phyloP scores from a whole-genome alignment of 2,888 invertebrate species.

The Dilophus febrilis region DNA sequence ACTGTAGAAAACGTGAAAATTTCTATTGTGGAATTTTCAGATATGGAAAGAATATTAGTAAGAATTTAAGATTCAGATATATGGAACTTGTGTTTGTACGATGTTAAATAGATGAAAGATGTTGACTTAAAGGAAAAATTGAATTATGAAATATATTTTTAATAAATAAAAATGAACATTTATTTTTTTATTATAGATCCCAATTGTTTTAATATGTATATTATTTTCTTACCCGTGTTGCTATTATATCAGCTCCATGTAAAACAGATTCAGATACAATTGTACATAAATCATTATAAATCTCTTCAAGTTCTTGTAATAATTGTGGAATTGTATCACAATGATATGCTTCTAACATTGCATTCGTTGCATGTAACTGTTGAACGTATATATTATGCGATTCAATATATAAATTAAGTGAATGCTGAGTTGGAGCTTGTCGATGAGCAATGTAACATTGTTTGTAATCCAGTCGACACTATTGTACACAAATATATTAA shows the following conservation, averaged over 20 bases:
- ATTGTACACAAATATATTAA: constrained; percentile 24
- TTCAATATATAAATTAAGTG: constrained; percentile 65
- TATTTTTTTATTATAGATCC: neutral
- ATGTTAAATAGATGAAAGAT: too few species aligned
- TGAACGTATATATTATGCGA: constrained; percentile 88
- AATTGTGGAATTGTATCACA: constrained; percentile 71
- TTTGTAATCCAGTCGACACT: constrained; percentile 81
- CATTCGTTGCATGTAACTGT: constrained; percentile 82
- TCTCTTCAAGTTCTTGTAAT: constrained; percentile 81
- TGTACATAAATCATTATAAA: constrained; percentile 75
- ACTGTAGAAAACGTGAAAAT: too few species aligned
- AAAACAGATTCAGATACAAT: constrained; percentile 76
- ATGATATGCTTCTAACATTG: constrained; percentile 80
- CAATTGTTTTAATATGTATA: too few species aligned
- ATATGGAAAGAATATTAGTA: too few species aligned
- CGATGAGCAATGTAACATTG: constrained; percentile 66
- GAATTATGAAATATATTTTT: too few species aligned
- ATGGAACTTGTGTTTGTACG: too few species aligned
- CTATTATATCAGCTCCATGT: constrained; percentile 71
- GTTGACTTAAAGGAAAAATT: too few species aligned
- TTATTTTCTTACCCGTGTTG: constrained; percentile 62
- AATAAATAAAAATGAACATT: neutral
- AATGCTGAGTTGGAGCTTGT: constrained; percentile 50
- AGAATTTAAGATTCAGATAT: too few species aligned
- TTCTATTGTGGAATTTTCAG: too few species aligned